Percentiles rank a stretch among this genome's conserved stretches.
Conservation (phyloP, 37 sponge, comb jelly and placozoan genomes). For the Cliona cf. orientalis region DNA sequence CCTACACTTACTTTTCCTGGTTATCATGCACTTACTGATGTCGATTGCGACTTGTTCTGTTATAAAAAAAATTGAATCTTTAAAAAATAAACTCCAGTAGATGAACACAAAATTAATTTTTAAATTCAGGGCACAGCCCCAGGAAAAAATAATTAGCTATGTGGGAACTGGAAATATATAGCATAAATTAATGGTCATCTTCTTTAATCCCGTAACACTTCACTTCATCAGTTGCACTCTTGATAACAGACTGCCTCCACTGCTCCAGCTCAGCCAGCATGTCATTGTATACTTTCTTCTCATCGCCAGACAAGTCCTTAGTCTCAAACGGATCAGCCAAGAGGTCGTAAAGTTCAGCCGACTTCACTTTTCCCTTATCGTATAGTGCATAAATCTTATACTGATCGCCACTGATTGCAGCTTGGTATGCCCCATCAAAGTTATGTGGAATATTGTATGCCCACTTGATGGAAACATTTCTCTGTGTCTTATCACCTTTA, state of each 20-base stretch:
- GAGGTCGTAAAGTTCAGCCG: conserved; percentile 50
- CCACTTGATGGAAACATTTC: conserved; percentile 54
- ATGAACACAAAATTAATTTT: no score
- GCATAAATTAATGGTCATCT: no score
- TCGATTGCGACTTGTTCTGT: no score
- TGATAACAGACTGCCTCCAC: conserved; percentile 52
- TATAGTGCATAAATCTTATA: conserved; percentile 49
- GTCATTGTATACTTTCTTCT: background rate
- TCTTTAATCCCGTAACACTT: conserved; percentile 19
- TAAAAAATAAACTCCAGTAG: no score
- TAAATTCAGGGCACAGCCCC: no score
- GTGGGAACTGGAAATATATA: no score
- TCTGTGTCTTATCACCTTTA: background rate
- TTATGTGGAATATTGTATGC: conserved; percentile 45
- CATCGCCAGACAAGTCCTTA: conserved; percentile 11
- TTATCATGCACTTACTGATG: no score
- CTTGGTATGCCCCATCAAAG: conserved; percentile 47
- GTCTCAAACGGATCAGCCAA: conserved; percentile 43
- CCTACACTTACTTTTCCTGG: no score
- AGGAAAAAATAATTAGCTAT: no score
- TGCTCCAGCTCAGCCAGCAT: conserved; percentile 14
- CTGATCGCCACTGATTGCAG: conserved; percentile 37
- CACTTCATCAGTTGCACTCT: conserved; percentile 44
- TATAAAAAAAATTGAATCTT: no score
- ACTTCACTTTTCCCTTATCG: conserved; percentile 13